Evolutionary conservation across 2,888 invertebrate species (phyloP).

Genomic region (Gari tellinella): DNA sequence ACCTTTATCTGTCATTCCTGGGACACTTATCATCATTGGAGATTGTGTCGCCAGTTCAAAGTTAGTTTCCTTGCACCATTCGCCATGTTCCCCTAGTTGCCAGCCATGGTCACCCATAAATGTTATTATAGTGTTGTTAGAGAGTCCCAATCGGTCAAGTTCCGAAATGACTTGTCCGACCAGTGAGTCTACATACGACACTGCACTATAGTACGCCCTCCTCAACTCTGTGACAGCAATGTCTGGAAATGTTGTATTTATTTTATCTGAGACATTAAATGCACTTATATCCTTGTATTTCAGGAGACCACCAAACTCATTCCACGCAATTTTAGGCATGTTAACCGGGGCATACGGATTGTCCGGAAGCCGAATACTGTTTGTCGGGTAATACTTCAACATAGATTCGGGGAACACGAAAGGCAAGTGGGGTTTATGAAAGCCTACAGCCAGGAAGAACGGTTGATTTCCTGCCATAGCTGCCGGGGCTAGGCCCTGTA

Average conservation of each 20-base stretch:
- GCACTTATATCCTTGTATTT: constrained; percentile 57
- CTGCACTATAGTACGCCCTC: constrained; percentile 65
- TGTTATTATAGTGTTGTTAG: constrained; percentile 65
- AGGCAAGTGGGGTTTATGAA: constrained; percentile 96
- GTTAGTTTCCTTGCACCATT: constrained; percentile 74
- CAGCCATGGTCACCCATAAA: constrained; percentile 74
- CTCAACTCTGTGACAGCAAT: constrained; percentile 52
- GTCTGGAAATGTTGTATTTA: constrained; percentile 71
- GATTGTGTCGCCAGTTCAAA: constrained; percentile 73
- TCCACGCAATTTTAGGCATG: constrained; percentile 72
- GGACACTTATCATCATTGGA: constrained; percentile 73
- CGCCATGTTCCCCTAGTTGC: constrained; percentile 74
- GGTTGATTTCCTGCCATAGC: constrained; percentile 85
- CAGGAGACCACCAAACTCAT: constrained; percentile 59
- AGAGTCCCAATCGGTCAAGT: constrained; percentile 55
- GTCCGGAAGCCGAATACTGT: constrained; percentile 56
- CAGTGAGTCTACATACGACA: constrained; percentile 62
- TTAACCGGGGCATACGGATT: constrained; percentile 67
- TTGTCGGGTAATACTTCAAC: constrained; percentile 86
- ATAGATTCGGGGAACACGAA: constrained; percentile 92
- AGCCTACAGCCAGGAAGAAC: constrained; percentile 93
- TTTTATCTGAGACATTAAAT: constrained; percentile 58
- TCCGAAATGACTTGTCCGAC: constrained; percentile 58
- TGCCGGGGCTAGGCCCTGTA: constrained; percentile 82
- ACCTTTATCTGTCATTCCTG: constrained; percentile 67